A percentile compares a stretch with the other conserved stretches of the same genome.
phyloP scores from a whole-genome alignment of 2,888 invertebrate genomes.

The Agrilus biguttatus region DNA sequence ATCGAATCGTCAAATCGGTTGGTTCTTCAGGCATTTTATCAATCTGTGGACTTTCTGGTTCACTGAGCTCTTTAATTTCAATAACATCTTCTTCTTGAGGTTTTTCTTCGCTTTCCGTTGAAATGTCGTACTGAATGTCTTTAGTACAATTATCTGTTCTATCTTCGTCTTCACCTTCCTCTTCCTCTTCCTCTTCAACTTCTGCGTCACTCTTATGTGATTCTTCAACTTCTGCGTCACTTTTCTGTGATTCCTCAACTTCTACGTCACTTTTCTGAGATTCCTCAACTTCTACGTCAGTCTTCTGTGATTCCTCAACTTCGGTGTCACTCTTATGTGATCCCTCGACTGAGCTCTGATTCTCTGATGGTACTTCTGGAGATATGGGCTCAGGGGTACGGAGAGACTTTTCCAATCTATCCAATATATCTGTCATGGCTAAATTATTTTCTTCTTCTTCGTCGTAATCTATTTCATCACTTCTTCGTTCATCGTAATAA shows the following conservation, averaged over 20 bases:
- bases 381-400: constrained; percentile 24
- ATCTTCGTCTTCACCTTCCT: constrained; percentile 13
- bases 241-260: constrained; percentile 4
- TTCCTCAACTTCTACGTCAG: constrained; percentile 9
- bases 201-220: constrained; percentile 6
- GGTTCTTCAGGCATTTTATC: too few relatives aligned
- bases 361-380: constrained; percentile 1
- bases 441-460: constrained; percentile 31
- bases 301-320: constrained; percentile 9
- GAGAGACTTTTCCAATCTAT: constrained; percentile 47
- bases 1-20: too few relatives aligned
- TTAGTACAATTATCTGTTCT: not conserved
- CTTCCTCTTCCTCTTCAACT: constrained; percentile 11
- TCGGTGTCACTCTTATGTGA: constrained; percentile 6
- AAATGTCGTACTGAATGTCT: not conserved
- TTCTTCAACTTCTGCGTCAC: constrained; percentile 4
- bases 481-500: constrained; percentile 12
- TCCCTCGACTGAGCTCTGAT: constrained; percentile 2
- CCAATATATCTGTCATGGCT: constrained; percentile 43
- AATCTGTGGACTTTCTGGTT: too few relatives aligned
- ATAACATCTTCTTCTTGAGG: too few relatives aligned
- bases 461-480: constrained; percentile 29
- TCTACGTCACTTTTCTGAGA: too few relatives aligned
- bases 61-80: too few relatives aligned
- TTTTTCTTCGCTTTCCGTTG: too few relatives aligned